Evolutionary conservation across 2,888 invertebrate genomes (phyloP).

Genomic region (Heterodera filipjevi): DNA sequence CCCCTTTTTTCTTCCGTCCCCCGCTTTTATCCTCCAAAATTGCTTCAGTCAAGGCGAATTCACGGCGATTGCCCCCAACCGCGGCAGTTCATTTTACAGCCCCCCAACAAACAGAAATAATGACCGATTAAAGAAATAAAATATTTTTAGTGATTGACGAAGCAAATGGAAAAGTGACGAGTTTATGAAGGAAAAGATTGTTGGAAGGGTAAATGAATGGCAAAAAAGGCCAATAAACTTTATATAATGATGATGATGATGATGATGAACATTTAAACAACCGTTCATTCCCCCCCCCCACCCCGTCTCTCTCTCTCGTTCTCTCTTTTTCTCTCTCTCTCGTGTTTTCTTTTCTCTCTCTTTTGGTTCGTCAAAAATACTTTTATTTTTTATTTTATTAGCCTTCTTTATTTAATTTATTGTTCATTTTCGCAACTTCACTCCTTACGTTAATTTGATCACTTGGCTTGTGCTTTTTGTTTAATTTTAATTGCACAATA

Average conservation of each 20-base stretch:
- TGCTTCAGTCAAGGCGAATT: constrained; percentile 5
- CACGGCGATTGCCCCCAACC: not conserved
- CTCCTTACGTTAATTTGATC: not conserved
- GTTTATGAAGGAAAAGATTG: not conserved
- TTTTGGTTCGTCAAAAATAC: too few relatives aligned
- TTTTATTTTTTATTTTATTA: too few relatives aligned
- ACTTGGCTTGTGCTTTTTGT: not conserved
- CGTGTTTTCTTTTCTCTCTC: too few relatives aligned
- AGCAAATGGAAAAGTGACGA: not conserved
- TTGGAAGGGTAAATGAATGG: not conserved
- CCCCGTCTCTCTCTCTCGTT: too few relatives aligned
- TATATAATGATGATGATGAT: too few relatives aligned
- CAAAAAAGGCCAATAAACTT: not conserved
- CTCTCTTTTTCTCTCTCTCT: too few relatives aligned
- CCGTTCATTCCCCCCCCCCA: too few relatives aligned
- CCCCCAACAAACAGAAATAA: not conserved
- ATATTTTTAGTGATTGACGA: not conserved
- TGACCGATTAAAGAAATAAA: not conserved
- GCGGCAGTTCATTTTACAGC: not conserved
- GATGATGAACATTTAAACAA: too few relatives aligned
- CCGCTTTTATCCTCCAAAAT: not conserved
- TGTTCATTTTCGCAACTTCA: too few relatives aligned
- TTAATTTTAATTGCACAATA: not conserved
- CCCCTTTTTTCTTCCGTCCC: not conserved
- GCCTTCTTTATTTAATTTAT: too few relatives aligned